Evolutionary conservation across 2,888 invertebrate species (phyloP).

Genomic region (Dryococelus australis): DNA sequence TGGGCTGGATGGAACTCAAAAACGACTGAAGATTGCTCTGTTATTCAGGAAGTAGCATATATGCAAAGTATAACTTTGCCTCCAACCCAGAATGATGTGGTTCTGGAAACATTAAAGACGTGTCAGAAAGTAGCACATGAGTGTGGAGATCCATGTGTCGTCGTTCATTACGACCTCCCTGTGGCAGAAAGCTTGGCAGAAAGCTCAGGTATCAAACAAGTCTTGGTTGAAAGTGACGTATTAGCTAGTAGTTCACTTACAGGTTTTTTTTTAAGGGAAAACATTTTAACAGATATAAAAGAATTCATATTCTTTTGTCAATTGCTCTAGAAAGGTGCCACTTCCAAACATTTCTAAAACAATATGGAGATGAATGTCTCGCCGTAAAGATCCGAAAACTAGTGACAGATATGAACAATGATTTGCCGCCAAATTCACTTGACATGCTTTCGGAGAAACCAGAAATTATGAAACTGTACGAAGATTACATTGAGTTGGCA

Average conservation of each 20-base stretch:
- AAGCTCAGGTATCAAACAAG: conserved; percentile 24
- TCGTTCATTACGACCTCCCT: conserved; percentile 26
- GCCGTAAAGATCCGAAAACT: conserved; percentile 4
- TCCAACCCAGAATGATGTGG: conserved; percentile 10
- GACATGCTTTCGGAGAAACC: neutral
- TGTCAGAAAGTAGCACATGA: conserved; percentile 18
- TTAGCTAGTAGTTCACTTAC: conserved; percentile 25
- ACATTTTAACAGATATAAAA: conserved; percentile 18
- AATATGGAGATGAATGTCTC: conserved; percentile 22
- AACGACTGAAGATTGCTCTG: neutral
- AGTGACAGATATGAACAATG: conserved; percentile 16
- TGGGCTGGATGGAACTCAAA: conserved; percentile 4
- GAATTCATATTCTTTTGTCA: conserved; percentile 24
- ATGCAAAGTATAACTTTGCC: conserved; percentile 28
- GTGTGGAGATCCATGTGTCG: conserved; percentile 23
- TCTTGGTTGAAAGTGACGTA: conserved; percentile 25
- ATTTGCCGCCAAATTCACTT: conserved; percentile 17
- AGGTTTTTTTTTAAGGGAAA: conserved; percentile 17
- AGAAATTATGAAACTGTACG: neutral
- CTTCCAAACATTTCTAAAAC: conserved; percentile 4
- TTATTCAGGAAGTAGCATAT: conserved; percentile 22
- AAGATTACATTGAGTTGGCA: conserved; percentile 19
- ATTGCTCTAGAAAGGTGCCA: conserved; percentile 24
- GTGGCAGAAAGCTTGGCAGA: conserved; percentile 26
- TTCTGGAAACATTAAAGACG: conserved; percentile 20